Conservation (phyloP, 1,140 invertebrate genomes). For the Limonius californicus region DNA sequence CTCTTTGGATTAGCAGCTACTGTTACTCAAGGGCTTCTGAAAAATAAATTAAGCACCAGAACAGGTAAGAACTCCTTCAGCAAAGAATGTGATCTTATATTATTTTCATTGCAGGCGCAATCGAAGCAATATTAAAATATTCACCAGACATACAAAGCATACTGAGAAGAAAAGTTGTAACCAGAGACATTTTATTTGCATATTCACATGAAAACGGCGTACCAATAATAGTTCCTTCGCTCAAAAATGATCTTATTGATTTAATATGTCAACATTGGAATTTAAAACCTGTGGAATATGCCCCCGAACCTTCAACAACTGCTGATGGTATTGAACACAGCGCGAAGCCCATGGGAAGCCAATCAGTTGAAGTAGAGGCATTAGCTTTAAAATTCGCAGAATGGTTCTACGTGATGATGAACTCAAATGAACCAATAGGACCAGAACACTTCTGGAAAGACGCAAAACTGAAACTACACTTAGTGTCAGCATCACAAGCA, state of each 20-base stretch:
- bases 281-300: neutral
- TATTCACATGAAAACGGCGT: conserved; percentile 48
- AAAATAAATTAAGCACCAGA: conserved; percentile 31
- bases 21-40: conserved; percentile 41
- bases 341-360: neutral
- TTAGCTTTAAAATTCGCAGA: conserved; percentile 54
- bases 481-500: conserved; percentile 22
- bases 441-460: conserved; percentile 57
- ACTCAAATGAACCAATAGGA: conserved; percentile 48
- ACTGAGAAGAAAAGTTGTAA: conserved; percentile 48
- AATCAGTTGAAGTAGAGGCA: conserved; percentile 39
- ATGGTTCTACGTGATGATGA: conserved; percentile 61
- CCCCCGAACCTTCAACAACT: neutral
- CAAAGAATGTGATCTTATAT: no score
- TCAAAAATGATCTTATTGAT: conserved; percentile 49
- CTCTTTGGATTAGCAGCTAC: conserved; percentile 36
- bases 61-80: conserved; percentile 38
- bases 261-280: conserved; percentile 48
- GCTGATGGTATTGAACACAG: conserved; percentile 17
- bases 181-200: conserved; percentile 48
- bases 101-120: conserved; percentile 48
- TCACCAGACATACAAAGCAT: conserved; percentile 44
- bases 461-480: conserved; percentile 35
- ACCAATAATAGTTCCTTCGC: conserved; percentile 43
- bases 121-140: conserved; percentile 47